Evolutionary conservation across 2,888 invertebrate species (phyloP).

Genomic region (Tetramorium bicarinatum): DNA sequence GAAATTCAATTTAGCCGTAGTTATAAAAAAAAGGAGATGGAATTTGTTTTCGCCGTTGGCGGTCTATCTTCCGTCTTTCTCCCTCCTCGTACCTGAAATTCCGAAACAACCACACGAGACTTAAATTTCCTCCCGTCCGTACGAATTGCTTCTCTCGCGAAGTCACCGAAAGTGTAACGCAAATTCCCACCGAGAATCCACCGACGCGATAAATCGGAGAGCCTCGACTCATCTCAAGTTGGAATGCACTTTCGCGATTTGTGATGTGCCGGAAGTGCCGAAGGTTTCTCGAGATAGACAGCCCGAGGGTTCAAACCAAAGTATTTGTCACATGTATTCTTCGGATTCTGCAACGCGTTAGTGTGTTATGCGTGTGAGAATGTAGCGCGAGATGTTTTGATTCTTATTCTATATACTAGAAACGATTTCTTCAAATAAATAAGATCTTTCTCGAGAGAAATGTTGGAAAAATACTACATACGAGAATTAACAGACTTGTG

Average conservation of each 20-base stretch:
- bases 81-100: slow-evolving; percentile 36
- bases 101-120: slow-evolving; percentile 36
- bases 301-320: slow-evolving; percentile 50
- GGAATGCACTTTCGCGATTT: slow-evolving; percentile 49
- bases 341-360: slow-evolving; percentile 3
- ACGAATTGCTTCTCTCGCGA: slow-evolving; percentile 37
- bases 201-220: slow-evolving; percentile 43
- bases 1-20: slow-evolving; percentile 24
- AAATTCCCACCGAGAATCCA: slow-evolving; percentile 29
- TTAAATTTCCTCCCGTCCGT: slow-evolving; percentile 42
- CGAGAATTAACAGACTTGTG: not conserved
- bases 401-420: not conserved
- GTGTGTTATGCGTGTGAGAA: not conserved
- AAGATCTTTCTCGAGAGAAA: not conserved
- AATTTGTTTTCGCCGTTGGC: slow-evolving; percentile 1
- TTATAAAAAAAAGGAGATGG: not conserved
- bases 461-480: not conserved
- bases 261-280: slow-evolving; percentile 46
- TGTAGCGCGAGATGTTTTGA: not conserved
- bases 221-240: slow-evolving; percentile 52
- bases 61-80: slow-evolving; percentile 5
- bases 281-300: slow-evolving; percentile 43
- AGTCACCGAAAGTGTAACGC: slow-evolving; percentile 45
- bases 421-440: slow-evolving; percentile 1
- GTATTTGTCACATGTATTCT: slow-evolving; percentile 29